Evolutionary conservation across 2,113 vertebrate genomes (phyloP).

Genomic region (Pholis gunnellus): DNA sequence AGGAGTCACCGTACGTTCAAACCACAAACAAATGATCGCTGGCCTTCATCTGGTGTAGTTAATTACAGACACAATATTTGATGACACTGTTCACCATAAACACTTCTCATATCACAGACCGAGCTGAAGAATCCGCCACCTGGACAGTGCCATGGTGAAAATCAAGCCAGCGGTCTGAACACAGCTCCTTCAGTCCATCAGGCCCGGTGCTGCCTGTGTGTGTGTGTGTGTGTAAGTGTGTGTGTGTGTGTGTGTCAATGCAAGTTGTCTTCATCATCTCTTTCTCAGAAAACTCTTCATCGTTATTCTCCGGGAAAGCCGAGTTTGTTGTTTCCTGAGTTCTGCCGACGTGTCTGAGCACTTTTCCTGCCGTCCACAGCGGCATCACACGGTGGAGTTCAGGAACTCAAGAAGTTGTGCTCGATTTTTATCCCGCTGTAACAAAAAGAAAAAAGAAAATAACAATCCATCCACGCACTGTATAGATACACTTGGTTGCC

Average conservation of each 20-base stretch:
- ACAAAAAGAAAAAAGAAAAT: slow-evolving; percentile 12
- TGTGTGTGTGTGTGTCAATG: neutral
- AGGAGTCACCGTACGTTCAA: neutral
- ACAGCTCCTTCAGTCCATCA: neutral
- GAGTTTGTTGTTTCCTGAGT: slow-evolving; percentile 64
- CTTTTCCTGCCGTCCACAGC: slow-evolving; percentile 20
- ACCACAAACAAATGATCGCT: neutral
- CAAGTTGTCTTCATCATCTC: slow-evolving; percentile 4
- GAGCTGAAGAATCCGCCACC: slow-evolving; percentile 1
- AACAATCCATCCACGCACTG: neutral
- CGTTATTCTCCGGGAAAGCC: slow-evolving; percentile 6
- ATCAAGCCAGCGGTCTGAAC: slow-evolving; percentile 6
- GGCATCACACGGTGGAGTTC: slow-evolving; percentile 88
- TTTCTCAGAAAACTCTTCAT: slow-evolving; percentile 27
- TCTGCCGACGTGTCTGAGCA: slow-evolving; percentile 43
- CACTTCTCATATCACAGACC: neutral
- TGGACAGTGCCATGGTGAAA: neutral
- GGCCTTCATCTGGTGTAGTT: slow-evolving; percentile 8
- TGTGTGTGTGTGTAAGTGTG: neutral
- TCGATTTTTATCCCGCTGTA: slow-evolving; percentile 89
- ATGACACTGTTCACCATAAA: slow-evolving; percentile 6
- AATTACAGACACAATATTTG: neutral
- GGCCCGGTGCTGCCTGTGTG: slow-evolving; percentile 27
- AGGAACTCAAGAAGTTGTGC: slow-evolving; percentile 91
- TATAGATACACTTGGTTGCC: neutral